Evolutionary conservation across 2,797 vertebrate species (phyloP).

Genomic region (Phataginus tetradactyla): DNA sequence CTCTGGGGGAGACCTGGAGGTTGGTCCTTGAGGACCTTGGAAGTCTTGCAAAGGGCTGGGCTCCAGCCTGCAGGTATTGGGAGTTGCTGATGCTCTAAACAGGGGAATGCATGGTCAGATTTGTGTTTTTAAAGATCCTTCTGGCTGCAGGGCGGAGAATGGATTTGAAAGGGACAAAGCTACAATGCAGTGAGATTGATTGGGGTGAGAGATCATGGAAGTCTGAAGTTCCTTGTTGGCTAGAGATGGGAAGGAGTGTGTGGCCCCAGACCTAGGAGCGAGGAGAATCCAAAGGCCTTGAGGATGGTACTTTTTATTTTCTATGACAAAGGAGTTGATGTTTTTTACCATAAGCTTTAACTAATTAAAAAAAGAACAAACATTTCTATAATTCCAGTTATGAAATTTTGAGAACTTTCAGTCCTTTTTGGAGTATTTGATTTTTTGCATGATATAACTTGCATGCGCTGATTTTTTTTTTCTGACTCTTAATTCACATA

Average conservation of each 20-base stretch:
- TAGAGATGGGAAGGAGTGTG: not conserved
- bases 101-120: not conserved
- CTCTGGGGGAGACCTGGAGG: rapidly evolving
- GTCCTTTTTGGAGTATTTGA: not conserved
- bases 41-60: not conserved
- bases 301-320: not conserved
- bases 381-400: not conserved
- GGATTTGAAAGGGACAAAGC: not conserved
- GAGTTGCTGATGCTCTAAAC: not conserved
- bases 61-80: not conserved
- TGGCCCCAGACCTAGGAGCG: not conserved
- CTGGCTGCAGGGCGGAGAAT: not conserved
- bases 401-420: not conserved
- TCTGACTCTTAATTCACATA: not conserved
- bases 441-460: not conserved
- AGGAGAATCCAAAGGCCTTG: not conserved
- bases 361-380: not conserved
- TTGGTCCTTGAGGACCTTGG: not conserved
- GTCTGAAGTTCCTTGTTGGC: not conserved
- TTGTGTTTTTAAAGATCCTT: not conserved
- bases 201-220: not conserved
- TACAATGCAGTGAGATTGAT: not conserved
- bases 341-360: not conserved
- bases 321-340: not conserved
- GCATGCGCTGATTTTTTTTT: not conserved